Evolutionary conservation across 2,888 invertebrate genomes (phyloP).

Genomic region (Gastrophysa polygoni): DNA sequence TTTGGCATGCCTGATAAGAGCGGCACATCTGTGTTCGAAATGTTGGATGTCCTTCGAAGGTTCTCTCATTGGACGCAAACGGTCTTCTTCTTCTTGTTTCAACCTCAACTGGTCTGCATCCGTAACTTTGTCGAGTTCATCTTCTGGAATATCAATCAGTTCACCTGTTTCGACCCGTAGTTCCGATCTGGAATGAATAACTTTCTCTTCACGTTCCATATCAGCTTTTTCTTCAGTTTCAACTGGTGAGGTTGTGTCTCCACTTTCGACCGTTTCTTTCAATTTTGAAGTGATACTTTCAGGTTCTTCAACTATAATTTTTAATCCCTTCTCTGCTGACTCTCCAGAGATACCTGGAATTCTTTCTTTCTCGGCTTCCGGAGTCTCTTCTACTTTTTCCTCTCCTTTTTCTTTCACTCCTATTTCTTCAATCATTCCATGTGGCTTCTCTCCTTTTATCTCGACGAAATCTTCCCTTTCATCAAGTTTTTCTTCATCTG

Average conservation of each 20-base stretch:
- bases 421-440: neutral
- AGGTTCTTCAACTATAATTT: too few species aligned
- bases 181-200: neutral
- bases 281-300: too few species aligned
- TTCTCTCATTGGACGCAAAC: neutral
- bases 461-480: neutral
- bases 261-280: neutral
- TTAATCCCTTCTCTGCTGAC: too few species aligned
- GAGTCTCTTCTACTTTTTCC: neutral
- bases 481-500: conserved; percentile 10
- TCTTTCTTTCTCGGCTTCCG: too few species aligned
- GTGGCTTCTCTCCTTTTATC: neutral
- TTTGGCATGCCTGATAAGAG: conserved; percentile 22
- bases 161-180: neutral
- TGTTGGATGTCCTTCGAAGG: neutral
- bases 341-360: too few species aligned
- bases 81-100: neutral
- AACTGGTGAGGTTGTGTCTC: neutral
- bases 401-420: conserved; percentile 4
- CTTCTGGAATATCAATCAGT: neutral
- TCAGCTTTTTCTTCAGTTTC: neutral
- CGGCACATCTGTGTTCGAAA: conserved; percentile 18
- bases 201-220: neutral
- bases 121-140: neutral
- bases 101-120: neutral